These are phyloP conservation scores for Caenorhabditis japonica DNA, from an alignment of 2,888 invertebrate genomes.

Conservation along the genomic window DNA sequence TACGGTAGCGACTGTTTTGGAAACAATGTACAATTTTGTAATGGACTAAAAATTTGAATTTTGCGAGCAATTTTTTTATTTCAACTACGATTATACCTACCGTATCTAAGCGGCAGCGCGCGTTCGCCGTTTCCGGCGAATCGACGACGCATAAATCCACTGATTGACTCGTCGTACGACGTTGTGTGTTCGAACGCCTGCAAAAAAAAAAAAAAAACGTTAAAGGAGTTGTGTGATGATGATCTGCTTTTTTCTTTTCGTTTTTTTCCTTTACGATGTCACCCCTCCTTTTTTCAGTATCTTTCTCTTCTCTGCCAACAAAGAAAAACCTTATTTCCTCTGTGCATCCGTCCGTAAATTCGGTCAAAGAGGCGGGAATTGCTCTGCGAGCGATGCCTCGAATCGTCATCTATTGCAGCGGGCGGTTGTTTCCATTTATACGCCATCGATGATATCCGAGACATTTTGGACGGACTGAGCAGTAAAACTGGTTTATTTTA, in stretches of 20 bases:
- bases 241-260: conserved; percentile 2
- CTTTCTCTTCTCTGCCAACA: too few species aligned
- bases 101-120: conserved; percentile 82
- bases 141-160: conserved; percentile 93
- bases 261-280: conserved; percentile 21
- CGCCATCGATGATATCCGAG: conserved; percentile 76
- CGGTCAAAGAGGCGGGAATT: conserved; percentile 65
- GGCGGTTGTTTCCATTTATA: conserved; percentile 64
- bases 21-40: too few species aligned
- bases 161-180: conserved; percentile 92
- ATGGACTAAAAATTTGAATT: too few species aligned
- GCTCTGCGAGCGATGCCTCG: conserved; percentile 61
- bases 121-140: conserved; percentile 82
- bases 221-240: background rate
- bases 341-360: conserved; percentile 56
- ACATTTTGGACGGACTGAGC: conserved; percentile 58
- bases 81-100: too few species aligned
- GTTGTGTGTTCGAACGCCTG: conserved; percentile 97
- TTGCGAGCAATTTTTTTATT: too few species aligned
- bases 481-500: too few species aligned
- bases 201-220: conserved; percentile 21
- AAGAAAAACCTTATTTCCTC: conserved; percentile 41
- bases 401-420: conserved; percentile 54
- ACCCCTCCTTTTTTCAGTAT: conserved; percentile 1
- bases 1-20: too few species aligned